Base-by-base conservation (phyloP, 2,888 invertebrate genomes). In the Caenorhabditis virilis region DNA sequence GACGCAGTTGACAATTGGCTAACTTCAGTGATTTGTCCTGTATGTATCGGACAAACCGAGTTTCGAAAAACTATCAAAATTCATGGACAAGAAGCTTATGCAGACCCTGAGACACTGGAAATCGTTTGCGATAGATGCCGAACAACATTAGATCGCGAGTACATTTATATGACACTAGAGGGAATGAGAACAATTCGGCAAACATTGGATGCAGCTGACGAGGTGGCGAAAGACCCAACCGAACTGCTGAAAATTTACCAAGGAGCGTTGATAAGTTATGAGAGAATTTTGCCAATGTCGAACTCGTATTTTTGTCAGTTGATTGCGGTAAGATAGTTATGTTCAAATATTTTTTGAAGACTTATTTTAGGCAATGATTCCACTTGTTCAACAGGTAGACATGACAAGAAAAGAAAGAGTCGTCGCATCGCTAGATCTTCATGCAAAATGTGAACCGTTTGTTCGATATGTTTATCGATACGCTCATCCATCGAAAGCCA, bases 1-100 rank as follows among this genome's bases (percentile, higher is more conserved):
- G 83, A 83, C 59, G 50, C 68, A 45, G 52, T 52, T 5, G 83
- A 83, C 23, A 75, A 83, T 41, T 52, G 77, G 26, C 69, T 82
- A 15, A 80, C 82, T 6, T 54, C 80, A 6, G 65, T 79, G 6
- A 58, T 68, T 27, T 82, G 82, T 43, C 81, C 78, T 0, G 50
- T 66, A 35, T 82, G 82, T 42, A 55, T 66, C 36, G 65, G 65
- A 16, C 51, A 58, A 26, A 55, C 9, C 6, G 54, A 64, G 5
- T 64, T 39, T 43, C 57, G 53, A 4, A 64, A 54, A 42, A 50
- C 64, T 2, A 18, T 64, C 18, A 64, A 64, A 42, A 43, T 65
- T 1, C 65, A 65, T 23, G 65, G 65, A 1, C 43, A 39, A 2
- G 65, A 65, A 43, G 65, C 65, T 6, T 65, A 65, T 45, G 52